Percentiles rank a stretch among this genome's conserved stretches.
Conservation (phyloP, 1,140 invertebrate genomes). For the Eurytemora carolleeae region DNA sequence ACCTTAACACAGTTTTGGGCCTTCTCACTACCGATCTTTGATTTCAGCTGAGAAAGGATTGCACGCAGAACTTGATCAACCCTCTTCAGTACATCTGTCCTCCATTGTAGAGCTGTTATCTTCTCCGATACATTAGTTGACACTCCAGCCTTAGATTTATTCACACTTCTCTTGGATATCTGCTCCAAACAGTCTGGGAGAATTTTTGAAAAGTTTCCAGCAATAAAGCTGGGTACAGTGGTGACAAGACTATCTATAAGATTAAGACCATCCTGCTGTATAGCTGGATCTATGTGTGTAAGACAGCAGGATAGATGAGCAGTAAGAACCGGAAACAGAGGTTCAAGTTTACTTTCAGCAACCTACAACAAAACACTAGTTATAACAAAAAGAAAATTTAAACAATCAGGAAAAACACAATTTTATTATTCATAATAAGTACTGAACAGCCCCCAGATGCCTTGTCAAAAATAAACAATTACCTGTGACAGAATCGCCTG, state of each 20-base stretch:
- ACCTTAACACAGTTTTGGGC: too few species aligned
- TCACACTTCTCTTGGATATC: not conserved
- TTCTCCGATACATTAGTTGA: not conserved
- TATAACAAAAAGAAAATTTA: too few species aligned
- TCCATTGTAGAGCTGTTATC: not conserved
- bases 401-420: too few species aligned
- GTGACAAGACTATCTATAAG: not conserved
- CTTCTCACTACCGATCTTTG: too few species aligned
- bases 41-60: too few species aligned
- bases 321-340: not conserved
- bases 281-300: not conserved
- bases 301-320: not conserved
- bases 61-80: not conserved
- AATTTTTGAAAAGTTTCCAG: not conserved
- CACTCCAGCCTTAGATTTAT: not conserved
- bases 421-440: too few species aligned
- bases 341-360: not conserved
- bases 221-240: not conserved
- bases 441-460: too few species aligned
- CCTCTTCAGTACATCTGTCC: not conserved
- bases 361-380: too few species aligned
- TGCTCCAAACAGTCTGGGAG: not conserved
- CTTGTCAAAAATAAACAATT: too few species aligned
- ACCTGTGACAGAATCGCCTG: not conserved
- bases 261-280: not conserved